phyloP scores from a whole-genome alignment of 1,140 invertebrate genomes.

The Scaptomyza graminum region DNA sequence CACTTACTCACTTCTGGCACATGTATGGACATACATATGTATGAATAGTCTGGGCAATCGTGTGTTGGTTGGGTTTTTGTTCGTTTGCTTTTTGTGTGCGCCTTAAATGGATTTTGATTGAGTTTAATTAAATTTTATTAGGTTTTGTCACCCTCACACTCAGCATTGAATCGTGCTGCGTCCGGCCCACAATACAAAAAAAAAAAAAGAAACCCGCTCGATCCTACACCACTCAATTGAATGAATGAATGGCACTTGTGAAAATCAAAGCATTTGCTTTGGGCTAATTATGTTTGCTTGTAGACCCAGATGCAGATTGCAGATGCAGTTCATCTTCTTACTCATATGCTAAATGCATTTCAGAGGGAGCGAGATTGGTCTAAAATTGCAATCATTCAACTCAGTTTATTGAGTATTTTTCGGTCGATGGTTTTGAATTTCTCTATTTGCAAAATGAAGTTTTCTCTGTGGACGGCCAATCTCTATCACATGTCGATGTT shows the following conservation, averaged over 20 bases:
- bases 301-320: constrained; percentile 53
- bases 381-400: constrained; percentile 73
- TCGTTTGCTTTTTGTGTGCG: constrained; percentile 49
- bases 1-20: not conserved
- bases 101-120: constrained; percentile 82
- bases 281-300: constrained; percentile 58
- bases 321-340: constrained; percentile 19
- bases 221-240: not conserved
- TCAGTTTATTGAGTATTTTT: constrained; percentile 64
- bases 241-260: constrained; percentile 25
- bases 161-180: constrained; percentile 56
- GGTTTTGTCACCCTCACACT: constrained; percentile 76
- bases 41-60: constrained; percentile 12
- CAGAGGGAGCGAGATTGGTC: constrained; percentile 5
- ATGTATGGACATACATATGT: not conserved
- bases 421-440: constrained; percentile 60
- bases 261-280: constrained; percentile 75
- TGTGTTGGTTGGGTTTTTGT: constrained; percentile 23
- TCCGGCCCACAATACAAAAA: constrained; percentile 33
- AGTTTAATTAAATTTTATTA: constrained; percentile 83
- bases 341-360: constrained; percentile 58
- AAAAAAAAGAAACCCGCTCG: too few species aligned
- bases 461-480: not conserved
- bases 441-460: constrained; percentile 3
- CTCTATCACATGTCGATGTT: constrained; percentile 37